Evolutionary conservation across 2,113 vertebrate genomes (phyloP).

Genomic region (Leucoraja erinaceus): DNA sequence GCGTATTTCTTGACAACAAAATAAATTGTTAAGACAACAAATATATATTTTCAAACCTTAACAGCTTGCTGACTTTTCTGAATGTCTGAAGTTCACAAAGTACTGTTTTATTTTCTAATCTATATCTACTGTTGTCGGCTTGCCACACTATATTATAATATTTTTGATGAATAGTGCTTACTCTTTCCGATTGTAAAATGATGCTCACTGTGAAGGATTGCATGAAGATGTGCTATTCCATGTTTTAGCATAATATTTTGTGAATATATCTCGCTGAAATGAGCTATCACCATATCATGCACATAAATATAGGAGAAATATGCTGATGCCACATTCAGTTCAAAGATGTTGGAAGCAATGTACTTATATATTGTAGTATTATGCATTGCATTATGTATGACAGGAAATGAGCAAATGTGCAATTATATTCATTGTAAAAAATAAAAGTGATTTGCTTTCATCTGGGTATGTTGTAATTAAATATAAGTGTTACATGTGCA

Average conservation of each 20-base stretch:
- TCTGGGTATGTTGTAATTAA: not conserved
- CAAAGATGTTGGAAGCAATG: not conserved
- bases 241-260: not conserved
- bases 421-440: not conserved
- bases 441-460: not conserved
- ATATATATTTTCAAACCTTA: not conserved
- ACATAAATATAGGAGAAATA: not conserved
- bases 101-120: not conserved
- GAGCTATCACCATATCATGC: not conserved
- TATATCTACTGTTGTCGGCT: not conserved
- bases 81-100: too few relatives aligned
- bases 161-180: not conserved
- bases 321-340: not conserved
- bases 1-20: not conserved
- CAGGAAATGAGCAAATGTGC: not conserved
- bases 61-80: slow-evolving; percentile 5
- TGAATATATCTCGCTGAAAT: not conserved
- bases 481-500: not conserved
- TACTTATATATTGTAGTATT: not conserved
- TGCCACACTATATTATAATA: not conserved
- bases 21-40: not conserved
- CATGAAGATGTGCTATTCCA: not conserved
- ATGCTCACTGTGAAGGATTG: not conserved
- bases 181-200: not conserved
- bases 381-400: too few relatives aligned